phyloP scores from a whole-genome alignment of 2,888 invertebrate genomes.

The Nezara viridula region DNA sequence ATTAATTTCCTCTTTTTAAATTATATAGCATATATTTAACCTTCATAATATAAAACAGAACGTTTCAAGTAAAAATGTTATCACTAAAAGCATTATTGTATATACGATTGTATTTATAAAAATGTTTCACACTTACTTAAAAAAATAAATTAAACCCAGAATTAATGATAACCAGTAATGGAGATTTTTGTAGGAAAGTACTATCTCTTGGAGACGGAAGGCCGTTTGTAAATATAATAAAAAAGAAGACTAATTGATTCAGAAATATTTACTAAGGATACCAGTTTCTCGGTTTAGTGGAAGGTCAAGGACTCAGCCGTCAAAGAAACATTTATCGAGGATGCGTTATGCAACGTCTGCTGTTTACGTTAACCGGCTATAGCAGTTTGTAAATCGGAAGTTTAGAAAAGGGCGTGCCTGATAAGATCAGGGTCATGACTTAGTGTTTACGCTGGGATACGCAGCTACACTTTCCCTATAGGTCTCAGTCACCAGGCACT shows the following conservation, averaged over 20 bases:
- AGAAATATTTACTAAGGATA: not conserved
- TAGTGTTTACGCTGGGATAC: not conserved
- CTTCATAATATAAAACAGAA: too few species aligned
- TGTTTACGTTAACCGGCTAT: not conserved
- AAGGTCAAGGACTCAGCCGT: conserved; percentile 7
- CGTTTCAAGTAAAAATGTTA: too few species aligned
- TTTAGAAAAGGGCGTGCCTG: conserved; percentile 30
- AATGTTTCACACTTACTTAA: too few species aligned
- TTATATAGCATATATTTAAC: too few species aligned
- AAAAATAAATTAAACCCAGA: too few species aligned
- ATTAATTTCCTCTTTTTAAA: too few species aligned
- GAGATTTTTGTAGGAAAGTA: too few species aligned
- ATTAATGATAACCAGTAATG: too few species aligned
- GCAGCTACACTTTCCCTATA: not conserved
- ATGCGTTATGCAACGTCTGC: not conserved
- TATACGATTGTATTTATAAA: too few species aligned
- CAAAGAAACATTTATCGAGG: not conserved
- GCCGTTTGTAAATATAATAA: too few species aligned
- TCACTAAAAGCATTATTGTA: too few species aligned
- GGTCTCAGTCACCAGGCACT: not conserved
- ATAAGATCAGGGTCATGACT: conserved; percentile 41
- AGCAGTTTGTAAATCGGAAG: conserved; percentile 35
- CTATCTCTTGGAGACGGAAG: too few species aligned
- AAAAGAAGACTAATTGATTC: not conserved
- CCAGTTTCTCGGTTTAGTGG: not conserved